A percentile compares a stretch with the other conserved stretches of the same genome.
Evolutionary conservation across 2,797 vertebrate species (phyloP).

Genomic region (Epinephelus awoara): DNA sequence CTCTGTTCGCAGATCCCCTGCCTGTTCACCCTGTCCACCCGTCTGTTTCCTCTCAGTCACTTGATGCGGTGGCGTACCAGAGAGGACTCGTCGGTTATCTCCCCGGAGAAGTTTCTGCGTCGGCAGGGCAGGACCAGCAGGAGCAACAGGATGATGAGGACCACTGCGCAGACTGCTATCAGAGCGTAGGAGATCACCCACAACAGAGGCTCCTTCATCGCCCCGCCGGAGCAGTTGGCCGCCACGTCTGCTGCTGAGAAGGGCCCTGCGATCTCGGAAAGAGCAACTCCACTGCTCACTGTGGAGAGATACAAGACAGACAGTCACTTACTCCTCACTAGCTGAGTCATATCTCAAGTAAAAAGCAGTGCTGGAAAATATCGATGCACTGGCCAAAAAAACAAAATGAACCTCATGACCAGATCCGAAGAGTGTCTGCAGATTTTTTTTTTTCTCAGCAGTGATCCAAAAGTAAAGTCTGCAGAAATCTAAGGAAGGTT

Average conservation of each 20-base stretch:
- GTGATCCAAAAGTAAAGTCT: no score
- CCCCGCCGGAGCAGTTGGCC: constrained; percentile 86
- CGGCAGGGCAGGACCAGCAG: constrained; percentile 89
- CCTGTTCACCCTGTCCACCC: constrained; percentile 20
- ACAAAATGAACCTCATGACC: neutral
- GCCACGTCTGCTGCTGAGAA: constrained; percentile 90
- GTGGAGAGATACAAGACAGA: constrained; percentile 25
- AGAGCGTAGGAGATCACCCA: constrained; percentile 95
- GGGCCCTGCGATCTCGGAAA: constrained; percentile 93
- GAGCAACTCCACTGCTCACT: constrained; percentile 85
- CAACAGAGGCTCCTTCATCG: constrained; percentile 87
- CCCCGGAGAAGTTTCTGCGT: constrained; percentile 77
- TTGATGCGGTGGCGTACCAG: constrained; percentile 97
- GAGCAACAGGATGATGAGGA: constrained; percentile 89
- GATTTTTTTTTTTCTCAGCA: no score
- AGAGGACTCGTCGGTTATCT: constrained; percentile 95
- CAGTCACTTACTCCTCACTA: neutral
- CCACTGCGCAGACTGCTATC: constrained; percentile 91
- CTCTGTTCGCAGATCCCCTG: constrained; percentile 25
- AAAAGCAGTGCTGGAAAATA: neutral
- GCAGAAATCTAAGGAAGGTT: no score
- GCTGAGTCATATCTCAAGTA: neutral
- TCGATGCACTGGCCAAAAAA: neutral
- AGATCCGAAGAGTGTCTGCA: no score
- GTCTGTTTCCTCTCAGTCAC: constrained; percentile 82